Evolutionary conservation across 53 echinoderm and acorn worm genomes (phyloP).

Genomic region (Mesocentrotus franciscanus): DNA sequence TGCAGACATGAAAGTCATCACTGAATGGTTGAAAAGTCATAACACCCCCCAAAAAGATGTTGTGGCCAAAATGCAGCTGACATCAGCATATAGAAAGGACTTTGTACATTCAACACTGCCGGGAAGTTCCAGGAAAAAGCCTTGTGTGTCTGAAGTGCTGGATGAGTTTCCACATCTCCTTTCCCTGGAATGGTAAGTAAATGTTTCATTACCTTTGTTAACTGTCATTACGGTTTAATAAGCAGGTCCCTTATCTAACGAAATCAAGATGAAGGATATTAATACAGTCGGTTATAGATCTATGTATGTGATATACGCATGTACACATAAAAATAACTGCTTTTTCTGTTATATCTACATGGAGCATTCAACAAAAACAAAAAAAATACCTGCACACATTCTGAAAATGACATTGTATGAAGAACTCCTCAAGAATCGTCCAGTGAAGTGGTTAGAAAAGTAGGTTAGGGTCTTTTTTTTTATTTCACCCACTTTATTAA

Average conservation of each 20-base stretch:
- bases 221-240: not conserved
- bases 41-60: not conserved
- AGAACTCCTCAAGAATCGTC: not conserved
- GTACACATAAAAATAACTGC: conserved; percentile 4
- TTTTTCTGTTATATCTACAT: conserved; percentile 33
- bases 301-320: conserved; percentile 24
- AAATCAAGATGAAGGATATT: not conserved
- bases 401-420: conserved; percentile 19
- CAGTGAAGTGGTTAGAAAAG: not conserved
- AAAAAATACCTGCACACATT: conserved; percentile 6
- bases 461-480: not conserved
- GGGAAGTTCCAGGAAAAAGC: not conserved
- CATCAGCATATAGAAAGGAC: not conserved
- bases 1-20: not conserved
- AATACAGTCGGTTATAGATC: not conserved
- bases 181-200: conserved; percentile 29
- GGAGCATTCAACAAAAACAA: not conserved
- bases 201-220: conserved; percentile 12
- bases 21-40: not conserved
- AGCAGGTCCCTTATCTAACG: conserved; percentile 5
- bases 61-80: not conserved
- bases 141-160: not conserved
- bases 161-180: conserved; percentile 33
- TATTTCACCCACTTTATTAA: no score
- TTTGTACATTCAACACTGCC: not conserved